These are phyloP conservation scores for Chelon labrosus DNA, from an alignment of 2,797 vertebrate species.

Conservation along the genomic window DNA sequence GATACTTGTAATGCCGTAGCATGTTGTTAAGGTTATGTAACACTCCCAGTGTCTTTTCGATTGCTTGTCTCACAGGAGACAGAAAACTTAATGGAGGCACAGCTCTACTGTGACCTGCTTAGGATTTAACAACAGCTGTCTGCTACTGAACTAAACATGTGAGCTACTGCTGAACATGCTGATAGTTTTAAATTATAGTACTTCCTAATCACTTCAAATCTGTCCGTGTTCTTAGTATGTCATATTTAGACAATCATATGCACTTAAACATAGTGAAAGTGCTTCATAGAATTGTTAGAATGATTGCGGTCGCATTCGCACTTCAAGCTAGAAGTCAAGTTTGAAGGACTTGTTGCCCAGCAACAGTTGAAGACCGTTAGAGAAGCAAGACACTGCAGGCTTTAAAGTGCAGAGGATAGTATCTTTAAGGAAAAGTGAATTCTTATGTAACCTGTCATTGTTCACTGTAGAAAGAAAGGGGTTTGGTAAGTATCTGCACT, in stretches of 20 bases:
- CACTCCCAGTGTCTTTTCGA: background rate
- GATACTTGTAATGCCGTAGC: background rate
- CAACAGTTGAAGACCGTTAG: constrained; percentile 15
- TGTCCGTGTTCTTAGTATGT: background rate
- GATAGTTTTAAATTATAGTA: background rate
- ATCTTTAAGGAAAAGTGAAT: background rate
- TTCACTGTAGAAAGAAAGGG: constrained; percentile 2
- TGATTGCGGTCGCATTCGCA: constrained; percentile 1
- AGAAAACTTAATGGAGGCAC: background rate
- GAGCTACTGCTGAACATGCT: background rate
- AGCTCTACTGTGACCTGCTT: constrained; percentile 13
- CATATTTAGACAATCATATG: background rate
- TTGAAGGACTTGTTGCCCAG: constrained; percentile 18
- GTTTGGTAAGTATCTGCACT: background rate
- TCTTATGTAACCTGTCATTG: background rate
- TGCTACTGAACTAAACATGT: background rate
- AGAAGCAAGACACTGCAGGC: background rate
- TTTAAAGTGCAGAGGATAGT: background rate
- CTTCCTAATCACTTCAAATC: background rate
- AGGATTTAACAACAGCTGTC: background rate
- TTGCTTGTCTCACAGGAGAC: background rate
- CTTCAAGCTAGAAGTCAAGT: constrained; percentile 9
- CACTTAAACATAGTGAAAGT: background rate
- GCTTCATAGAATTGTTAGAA: too few species aligned
- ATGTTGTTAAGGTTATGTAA: background rate